phyloP scores from a whole-genome alignment of 2,113 vertebrate species.

The Tenrec ecaudatus region DNA sequence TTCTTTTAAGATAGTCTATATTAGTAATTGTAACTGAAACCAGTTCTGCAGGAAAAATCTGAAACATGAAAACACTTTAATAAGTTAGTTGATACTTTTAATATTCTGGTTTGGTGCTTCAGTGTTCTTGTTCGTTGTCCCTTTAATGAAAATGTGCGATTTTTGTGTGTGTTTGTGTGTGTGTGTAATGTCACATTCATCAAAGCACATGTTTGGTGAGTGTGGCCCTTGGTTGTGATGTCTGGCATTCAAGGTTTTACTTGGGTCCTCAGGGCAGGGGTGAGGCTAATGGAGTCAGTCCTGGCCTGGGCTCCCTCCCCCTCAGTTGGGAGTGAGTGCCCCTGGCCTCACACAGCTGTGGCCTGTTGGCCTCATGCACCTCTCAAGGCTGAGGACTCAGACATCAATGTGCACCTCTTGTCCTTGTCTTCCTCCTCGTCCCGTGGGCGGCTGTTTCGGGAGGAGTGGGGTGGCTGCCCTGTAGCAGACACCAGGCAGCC shows the following conservation, averaged over 20 bases:
- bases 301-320: background rate
- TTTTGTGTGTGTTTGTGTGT: background rate
- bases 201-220: slow-evolving; percentile 21
- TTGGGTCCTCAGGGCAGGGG: background rate
- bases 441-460: background rate
- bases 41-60: slow-evolving; percentile 77
- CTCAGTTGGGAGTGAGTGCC: background rate
- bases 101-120: slow-evolving; percentile 5
- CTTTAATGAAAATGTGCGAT: slow-evolving; percentile 49
- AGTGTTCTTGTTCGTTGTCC: slow-evolving; percentile 2
- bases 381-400: background rate
- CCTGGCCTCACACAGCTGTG: background rate
- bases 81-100: slow-evolving; percentile 13
- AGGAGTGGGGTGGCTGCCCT: slow-evolving; percentile 7
- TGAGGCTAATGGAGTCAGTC: background rate
- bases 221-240: slow-evolving; percentile 47
- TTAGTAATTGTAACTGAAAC: slow-evolving; percentile 84
- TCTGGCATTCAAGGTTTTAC: background rate
- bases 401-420: background rate
- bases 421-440: background rate
- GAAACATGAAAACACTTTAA: slow-evolving; percentile 78
- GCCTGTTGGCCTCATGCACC: background rate
- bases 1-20: slow-evolving; percentile 76
- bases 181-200: background rate
- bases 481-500: background rate